A percentile compares a stretch with the other conserved stretches of the same genome.
phyloP scores from a whole-genome alignment of 1,140 invertebrate genomes.

The Drosophila mojavensis region DNA sequence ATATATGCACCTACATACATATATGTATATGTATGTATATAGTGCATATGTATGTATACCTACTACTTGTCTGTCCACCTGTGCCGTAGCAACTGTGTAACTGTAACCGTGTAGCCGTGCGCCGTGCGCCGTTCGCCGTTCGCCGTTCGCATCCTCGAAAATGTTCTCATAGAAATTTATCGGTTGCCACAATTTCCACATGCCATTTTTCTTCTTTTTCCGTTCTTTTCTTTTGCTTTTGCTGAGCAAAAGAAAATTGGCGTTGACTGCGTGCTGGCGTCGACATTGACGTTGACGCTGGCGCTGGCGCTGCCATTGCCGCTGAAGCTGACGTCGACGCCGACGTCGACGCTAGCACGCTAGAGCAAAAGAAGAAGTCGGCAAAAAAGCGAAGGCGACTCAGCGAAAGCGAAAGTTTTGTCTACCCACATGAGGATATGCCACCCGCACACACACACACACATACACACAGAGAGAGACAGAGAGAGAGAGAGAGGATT shows the following conservation, averaged over 20 bases:
- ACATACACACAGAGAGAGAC: slow-evolving; percentile 15
- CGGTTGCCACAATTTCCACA: slow-evolving; percentile 57
- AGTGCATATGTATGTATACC: neutral
- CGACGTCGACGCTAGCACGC: neutral
- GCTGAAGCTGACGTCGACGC: slow-evolving; percentile 2
- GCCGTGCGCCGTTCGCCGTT: neutral
- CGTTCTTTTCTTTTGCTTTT: slow-evolving; percentile 31
- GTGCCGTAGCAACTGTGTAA: neutral
- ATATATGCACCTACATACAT: neutral
- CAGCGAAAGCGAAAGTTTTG: slow-evolving; percentile 73
- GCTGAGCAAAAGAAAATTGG: slow-evolving; percentile 51
- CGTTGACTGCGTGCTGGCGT: slow-evolving; percentile 8
- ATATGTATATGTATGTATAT: neutral
- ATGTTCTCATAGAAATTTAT: slow-evolving; percentile 54
- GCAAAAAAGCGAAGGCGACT: slow-evolving; percentile 55
- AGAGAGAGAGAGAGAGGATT: slow-evolving; percentile 21
- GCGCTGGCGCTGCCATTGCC: neutral
- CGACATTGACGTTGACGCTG: neutral
- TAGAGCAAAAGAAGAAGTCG: slow-evolving; percentile 35
- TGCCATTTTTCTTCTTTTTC: slow-evolving; percentile 60
- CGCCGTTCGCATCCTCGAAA: slow-evolving; percentile 43
- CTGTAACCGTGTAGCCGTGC: slow-evolving; percentile 20
- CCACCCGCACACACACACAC: slow-evolving; percentile 8
- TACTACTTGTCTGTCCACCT: neutral
- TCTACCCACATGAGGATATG: slow-evolving; percentile 57